Percentiles rank a stretch among this genome's conserved stretches.
These are phyloP conservation scores for Agrotis exclamationis DNA, from an alignment of 2,888 invertebrate species.

Conservation along the genomic window DNA sequence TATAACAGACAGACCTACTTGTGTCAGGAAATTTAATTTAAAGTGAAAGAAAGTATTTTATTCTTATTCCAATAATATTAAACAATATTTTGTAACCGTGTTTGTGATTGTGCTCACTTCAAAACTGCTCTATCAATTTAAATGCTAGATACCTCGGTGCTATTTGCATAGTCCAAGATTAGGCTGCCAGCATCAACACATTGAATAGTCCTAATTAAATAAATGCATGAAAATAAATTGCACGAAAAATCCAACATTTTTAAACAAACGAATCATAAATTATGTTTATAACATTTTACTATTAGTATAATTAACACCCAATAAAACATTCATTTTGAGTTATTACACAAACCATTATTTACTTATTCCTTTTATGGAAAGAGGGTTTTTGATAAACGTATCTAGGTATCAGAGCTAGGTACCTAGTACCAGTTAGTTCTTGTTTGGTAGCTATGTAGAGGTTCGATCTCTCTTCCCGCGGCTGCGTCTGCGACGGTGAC, in stretches of 20 bases:
- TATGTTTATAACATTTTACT: constrained; percentile 29
- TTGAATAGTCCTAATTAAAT: constrained; percentile 12
- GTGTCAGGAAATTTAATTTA: too few relatives aligned
- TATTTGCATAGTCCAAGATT: too few relatives aligned
- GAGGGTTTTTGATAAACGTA: constrained; percentile 39
- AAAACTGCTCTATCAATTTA: too few relatives aligned
- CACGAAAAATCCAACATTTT: neutral
- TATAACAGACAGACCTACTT: too few relatives aligned
- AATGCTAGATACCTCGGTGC: too few relatives aligned
- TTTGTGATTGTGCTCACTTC: too few relatives aligned
- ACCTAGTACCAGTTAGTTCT: constrained; percentile 11
- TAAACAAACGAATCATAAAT: constrained; percentile 34
- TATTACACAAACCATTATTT: constrained; percentile 47
- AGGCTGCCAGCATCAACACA: neutral
- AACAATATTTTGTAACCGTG: too few relatives aligned
- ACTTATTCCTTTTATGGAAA: constrained; percentile 49
- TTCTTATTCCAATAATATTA: too few relatives aligned
- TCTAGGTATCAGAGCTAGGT: constrained; percentile 35
- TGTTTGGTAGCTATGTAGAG: constrained; percentile 10
- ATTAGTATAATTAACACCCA: constrained; percentile 39
- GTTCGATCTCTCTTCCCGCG: constrained; percentile 43
- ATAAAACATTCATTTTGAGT: constrained; percentile 21
- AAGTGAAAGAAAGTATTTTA: too few relatives aligned
- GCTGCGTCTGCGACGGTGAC: constrained; percentile 26
- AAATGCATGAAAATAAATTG: constrained; percentile 13